Percentiles rank a stretch among this genome's conserved stretches.
phyloP scores from a whole-genome alignment of 92 coral and sea anemone species.

The Actinostola sp. region DNA sequence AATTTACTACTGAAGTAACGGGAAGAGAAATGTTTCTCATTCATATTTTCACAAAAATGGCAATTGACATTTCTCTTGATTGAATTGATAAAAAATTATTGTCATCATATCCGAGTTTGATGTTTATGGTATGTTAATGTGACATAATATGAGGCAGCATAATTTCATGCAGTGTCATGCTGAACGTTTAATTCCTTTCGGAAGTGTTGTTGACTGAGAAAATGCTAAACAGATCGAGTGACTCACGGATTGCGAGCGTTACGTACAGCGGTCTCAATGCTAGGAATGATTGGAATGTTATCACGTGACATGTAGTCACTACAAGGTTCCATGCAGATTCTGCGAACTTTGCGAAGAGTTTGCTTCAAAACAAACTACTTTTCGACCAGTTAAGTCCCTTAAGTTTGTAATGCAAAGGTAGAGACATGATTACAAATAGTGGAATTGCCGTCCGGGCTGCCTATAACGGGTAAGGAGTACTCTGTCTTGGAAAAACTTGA shows the following conservation, averaged over 20 bases:
- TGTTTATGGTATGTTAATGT: no score
- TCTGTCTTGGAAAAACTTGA: neutral
- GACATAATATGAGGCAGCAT: no score
- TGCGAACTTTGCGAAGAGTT: constrained; percentile 13
- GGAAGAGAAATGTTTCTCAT: no score
- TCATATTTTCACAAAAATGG: no score
- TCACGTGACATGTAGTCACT: constrained; percentile 52
- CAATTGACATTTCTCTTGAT: no score
- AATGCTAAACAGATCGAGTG: neutral
- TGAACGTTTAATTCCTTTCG: neutral
- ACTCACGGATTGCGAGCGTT: constrained; percentile 20
- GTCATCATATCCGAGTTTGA: no score
- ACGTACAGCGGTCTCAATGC: constrained; percentile 60
- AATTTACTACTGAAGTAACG: no score
- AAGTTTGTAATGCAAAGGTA: constrained; percentile 35
- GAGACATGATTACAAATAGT: constrained; percentile 59
- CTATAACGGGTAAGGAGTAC: constrained; percentile 67
- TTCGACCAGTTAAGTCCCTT: neutral
- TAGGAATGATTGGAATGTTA: constrained; percentile 39
- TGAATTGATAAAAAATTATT: no score
- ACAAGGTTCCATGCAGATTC: constrained; percentile 14
- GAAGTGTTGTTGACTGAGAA: neutral
- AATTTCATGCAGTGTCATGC: neutral
- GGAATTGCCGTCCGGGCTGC: constrained; percentile 85
- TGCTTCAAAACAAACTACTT: constrained; percentile 12